Percentiles rank a stretch among this genome's conserved stretches.
phyloP scores from a whole-genome alignment of 2,113 vertebrate species.

The Conger conger region DNA sequence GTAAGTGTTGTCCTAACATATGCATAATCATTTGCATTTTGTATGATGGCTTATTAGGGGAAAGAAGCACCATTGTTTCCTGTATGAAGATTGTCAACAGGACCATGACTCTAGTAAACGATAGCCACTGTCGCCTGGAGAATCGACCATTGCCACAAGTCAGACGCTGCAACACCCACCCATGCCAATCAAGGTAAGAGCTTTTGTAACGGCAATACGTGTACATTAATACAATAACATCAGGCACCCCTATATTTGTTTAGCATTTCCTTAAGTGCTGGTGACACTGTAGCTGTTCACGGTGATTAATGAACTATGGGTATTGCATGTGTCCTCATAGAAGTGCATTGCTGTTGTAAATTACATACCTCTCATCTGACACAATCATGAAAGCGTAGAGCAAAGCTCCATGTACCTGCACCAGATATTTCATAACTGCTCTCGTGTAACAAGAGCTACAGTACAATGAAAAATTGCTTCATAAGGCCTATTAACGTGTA shows the following conservation, averaged over 20 bases:
- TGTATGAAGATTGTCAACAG: slow-evolving; percentile 88
- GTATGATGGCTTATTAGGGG: slow-evolving; percentile 66
- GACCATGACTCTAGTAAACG: slow-evolving; percentile 80
- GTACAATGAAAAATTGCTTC: not conserved
- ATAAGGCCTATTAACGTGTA: not conserved
- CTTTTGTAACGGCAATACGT: not conserved
- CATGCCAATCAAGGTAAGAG: slow-evolving; percentile 89
- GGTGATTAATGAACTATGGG: not conserved
- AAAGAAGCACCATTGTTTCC: slow-evolving; percentile 85
- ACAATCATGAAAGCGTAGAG: not conserved
- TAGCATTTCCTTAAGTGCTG: not conserved
- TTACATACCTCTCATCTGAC: not conserved
- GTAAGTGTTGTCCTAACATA: too few species aligned
- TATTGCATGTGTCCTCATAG: not conserved
- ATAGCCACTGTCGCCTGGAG: slow-evolving; percentile 80
- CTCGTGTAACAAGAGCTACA: not conserved
- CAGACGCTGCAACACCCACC: slow-evolving; percentile 83
- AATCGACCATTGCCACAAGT: slow-evolving; percentile 82
- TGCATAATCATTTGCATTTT: not conserved
- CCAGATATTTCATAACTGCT: not conserved
- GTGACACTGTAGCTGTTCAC: not conserved
- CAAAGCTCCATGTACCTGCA: not conserved
- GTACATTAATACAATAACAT: not conserved
- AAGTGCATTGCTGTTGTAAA: slow-evolving; percentile 9
- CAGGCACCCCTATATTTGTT: not conserved